Conservation (phyloP, 2,888 invertebrate species). For the Epiblema foenella region DNA sequence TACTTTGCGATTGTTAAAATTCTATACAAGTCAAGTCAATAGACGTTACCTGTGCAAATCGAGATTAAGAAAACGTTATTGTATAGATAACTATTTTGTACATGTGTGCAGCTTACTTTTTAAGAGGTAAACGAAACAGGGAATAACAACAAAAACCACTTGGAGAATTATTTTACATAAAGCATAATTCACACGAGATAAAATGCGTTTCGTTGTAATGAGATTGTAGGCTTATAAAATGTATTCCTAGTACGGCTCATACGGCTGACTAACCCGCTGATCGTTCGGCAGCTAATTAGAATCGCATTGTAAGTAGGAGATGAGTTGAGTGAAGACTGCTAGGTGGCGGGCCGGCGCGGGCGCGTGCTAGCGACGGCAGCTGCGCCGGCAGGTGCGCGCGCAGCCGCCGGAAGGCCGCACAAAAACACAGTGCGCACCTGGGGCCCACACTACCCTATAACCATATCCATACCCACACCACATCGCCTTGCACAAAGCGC, state of each 20-base stretch:
- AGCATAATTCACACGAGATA: not conserved
- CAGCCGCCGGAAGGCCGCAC: slow-evolving; percentile 81
- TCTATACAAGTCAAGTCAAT: slow-evolving; percentile 46
- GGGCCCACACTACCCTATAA: slow-evolving; percentile 54
- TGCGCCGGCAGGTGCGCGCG: slow-evolving; percentile 77
- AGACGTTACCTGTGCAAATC: slow-evolving; percentile 50
- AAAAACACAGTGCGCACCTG: slow-evolving; percentile 80
- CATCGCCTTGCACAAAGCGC: slow-evolving; percentile 77
- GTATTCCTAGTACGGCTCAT: not conserved
- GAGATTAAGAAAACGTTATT: slow-evolving; percentile 1
- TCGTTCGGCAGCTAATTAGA: slow-evolving; percentile 1
- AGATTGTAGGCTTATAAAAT: not conserved
- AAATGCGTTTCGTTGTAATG: not conserved
- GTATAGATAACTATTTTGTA: not conserved
- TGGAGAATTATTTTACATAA: not conserved
- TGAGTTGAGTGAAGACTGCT: slow-evolving; percentile 21
- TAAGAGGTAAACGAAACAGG: not conserved
- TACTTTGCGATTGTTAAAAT: slow-evolving; percentile 26
- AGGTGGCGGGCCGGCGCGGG: slow-evolving; percentile 50
- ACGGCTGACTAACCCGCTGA: not conserved
- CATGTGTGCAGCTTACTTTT: not conserved
- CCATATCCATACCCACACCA: slow-evolving; percentile 49
- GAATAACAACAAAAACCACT: not conserved
- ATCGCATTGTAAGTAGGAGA: not conserved
- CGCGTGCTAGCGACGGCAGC: slow-evolving; percentile 68